Conservation (phyloP, 2,888 invertebrate species). For the Metellina segmentata region DNA sequence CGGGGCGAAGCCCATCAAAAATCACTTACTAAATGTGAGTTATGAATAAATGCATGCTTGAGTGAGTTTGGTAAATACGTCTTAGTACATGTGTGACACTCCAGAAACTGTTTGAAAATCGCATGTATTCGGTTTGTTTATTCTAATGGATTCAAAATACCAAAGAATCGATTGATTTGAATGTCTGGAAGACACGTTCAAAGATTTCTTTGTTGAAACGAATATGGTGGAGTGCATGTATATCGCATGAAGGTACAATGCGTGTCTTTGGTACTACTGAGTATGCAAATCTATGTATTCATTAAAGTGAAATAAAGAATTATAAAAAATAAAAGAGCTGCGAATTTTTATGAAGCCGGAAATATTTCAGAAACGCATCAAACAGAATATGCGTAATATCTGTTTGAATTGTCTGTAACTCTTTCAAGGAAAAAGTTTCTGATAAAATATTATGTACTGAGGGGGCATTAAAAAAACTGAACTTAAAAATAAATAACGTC, state of each 20-base stretch:
- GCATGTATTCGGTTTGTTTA: background rate
- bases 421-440: too few species aligned
- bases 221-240: background rate
- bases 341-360: too few species aligned
- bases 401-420: too few species aligned
- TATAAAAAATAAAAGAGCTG: too few species aligned
- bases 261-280: background rate
- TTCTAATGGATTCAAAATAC: background rate
- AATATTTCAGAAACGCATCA: too few species aligned
- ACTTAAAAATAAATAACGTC: too few species aligned
- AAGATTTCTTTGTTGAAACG: background rate
- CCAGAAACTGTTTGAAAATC: slow-evolving; percentile 23
- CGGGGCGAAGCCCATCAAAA: slow-evolving; percentile 69
- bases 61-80: slow-evolving; percentile 55
- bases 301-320: too few species aligned
- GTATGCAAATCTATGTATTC: background rate
- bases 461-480: too few species aligned
- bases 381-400: too few species aligned
- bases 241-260: background rate
- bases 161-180: background rate
- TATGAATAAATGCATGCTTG: slow-evolving; percentile 72
- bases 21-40: slow-evolving; percentile 74
- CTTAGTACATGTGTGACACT: slow-evolving; percentile 37
- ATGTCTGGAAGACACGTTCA: background rate
- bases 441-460: too few species aligned